These are phyloP conservation scores for Nothobranchius furzeri DNA, from an alignment of 2,113 vertebrate genomes.

Conservation along the genomic window DNA sequence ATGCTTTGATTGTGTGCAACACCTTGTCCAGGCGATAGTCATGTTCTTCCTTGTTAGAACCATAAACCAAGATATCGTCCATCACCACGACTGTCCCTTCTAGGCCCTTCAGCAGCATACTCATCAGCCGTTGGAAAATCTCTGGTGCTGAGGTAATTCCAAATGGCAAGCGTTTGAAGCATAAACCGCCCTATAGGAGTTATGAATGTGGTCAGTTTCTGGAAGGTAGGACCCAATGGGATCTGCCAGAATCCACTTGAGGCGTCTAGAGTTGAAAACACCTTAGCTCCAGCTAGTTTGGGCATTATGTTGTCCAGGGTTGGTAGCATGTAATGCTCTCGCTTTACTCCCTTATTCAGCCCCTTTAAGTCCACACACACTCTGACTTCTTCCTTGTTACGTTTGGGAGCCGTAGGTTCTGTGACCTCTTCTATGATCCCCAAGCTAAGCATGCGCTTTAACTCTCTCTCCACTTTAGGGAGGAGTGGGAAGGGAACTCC, in stretches of 20 bases:
- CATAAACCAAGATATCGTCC: no score
- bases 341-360: neutral
- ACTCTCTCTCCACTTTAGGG: no score
- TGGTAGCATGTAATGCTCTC: neutral
- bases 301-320: neutral
- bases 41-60: no score
- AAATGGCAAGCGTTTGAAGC: rapidly evolving
- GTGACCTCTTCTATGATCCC: no score
- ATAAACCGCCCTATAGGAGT: neutral
- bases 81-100: neutral
- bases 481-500: no score
- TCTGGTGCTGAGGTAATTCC: neutral
- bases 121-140: neutral
- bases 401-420: no score
- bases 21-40: no score
- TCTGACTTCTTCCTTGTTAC: neutral
- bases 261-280: neutral
- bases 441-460: no score
- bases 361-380: neutral
- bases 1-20: no score
- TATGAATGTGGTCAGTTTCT: neutral
- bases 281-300: neutral
- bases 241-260: conserved; percentile 4
- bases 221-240: neutral
- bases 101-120: neutral